Conservation (phyloP, 2,113 vertebrate species). For the Lichenostomus cassidix region DNA sequence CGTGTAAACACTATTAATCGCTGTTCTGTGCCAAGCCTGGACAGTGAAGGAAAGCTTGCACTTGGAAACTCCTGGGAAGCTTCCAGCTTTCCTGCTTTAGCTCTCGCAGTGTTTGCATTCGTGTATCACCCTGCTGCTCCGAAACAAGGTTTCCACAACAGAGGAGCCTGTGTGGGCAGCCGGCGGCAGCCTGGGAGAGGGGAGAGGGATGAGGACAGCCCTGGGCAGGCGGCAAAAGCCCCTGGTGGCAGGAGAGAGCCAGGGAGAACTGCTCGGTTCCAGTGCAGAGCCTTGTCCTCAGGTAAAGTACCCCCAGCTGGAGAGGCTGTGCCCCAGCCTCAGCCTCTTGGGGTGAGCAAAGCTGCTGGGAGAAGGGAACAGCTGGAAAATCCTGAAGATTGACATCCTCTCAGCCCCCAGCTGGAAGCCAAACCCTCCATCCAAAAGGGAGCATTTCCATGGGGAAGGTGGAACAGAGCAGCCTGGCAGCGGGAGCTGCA, state of each 20-base stretch:
- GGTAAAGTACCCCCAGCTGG: not conserved
- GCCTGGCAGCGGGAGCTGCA: accelerated
- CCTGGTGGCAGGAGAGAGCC: not conserved
- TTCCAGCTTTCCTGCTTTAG: not conserved
- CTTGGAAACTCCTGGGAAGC: not conserved
- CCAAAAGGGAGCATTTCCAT: not conserved
- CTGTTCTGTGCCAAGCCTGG: not conserved
- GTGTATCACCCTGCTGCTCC: not conserved
- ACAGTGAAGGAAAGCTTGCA: accelerated
- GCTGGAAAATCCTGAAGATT: not conserved
- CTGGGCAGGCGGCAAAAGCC: not conserved
- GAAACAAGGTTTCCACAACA: conserved; percentile 5
- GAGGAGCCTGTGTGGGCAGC: not conserved
- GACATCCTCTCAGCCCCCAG: accelerated
- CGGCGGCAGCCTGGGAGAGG: not conserved
- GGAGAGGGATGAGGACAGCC: not conserved
- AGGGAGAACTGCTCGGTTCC: not conserved
- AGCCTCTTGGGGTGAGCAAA: too few species aligned
- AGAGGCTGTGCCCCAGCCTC: not conserved
- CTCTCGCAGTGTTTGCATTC: not conserved
- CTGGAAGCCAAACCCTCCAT: not conserved
- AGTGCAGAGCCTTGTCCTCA: accelerated
- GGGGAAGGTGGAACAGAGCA: not conserved
- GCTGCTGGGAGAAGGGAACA: not conserved
- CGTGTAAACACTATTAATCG: not conserved